Base-by-base conservation (phyloP, 1,140 invertebrate species). In the Epicauta chinensis region DNA sequence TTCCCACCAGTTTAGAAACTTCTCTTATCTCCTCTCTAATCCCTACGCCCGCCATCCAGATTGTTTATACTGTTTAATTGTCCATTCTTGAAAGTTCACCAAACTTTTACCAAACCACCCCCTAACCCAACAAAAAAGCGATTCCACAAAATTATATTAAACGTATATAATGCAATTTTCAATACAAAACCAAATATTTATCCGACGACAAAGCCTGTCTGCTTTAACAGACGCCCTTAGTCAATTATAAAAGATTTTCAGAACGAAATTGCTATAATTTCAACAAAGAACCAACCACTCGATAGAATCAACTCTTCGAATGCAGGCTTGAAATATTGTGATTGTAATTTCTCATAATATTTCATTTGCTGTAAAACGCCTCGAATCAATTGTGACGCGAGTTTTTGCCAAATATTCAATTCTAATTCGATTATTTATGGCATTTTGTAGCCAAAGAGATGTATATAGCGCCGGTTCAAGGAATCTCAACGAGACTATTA, bases 271-370 rank as follows among this genome's bases (percentile, higher is more conserved):
- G 4, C 42, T 42, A 53, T 43, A 53, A 53, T 53, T 53, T 53
- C 14, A 53, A 38, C 42, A 16, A 35, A 43, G 41, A 30, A 17
- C 43, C 51, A 41, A 47, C n/a, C 45, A 47, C 45, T 47, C 36
- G 45, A 47, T 30, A 41, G 23, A 53, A 53, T 46, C 45, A 53
- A 53, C 51, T 17, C 23, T 7, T 7, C 32, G 2, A 12, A 40
- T 13, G 35, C 16, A 15, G 34, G 6, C 45, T 29, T 36, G 38
- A 53, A 53, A 53, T 53, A 53, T 53, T 53, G 39, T 53, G 42
- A 53, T 46, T 53, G 51, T 46, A 53, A 53, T 53, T 53, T 53
- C 51, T 53, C 42, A 53, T 53, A 53, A 53, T 39, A 53, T 46
- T 46, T 45, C 51, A 44, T 51, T 13, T 11, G 40, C n/a, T n/a